Evolutionary conservation across 1,140 invertebrate species (phyloP), one percentile per base, ranked within the genome.

Genomic region (Hyles vespertilio): DNA sequence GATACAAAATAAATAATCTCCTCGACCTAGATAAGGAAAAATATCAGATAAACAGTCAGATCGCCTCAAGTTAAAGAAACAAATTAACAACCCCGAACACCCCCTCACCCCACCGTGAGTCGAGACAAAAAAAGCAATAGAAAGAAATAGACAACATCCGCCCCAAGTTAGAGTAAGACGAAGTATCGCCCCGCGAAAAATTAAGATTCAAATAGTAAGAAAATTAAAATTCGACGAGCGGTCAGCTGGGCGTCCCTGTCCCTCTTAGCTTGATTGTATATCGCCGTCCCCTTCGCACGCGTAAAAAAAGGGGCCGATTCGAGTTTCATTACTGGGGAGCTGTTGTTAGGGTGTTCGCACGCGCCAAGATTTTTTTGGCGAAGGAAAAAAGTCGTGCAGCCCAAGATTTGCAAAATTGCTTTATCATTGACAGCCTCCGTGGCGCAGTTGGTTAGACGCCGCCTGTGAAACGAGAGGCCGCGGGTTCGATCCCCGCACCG

Each of bases 181-280:
- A 63, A 64, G 57, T 52, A 58, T 51, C 65, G 47, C 72, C 69
- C 81, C 72, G 79, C 79, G 77, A 84, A 85, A 85, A 87, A 87
- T 85, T 84, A 85, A 85, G 79, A 85, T 87, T 87, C 84, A 85
- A 87, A 87, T 84, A 74, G 79, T 87, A 84, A 85, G 84, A 85
- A 87, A 85, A 87, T 87, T 87, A 87, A 87, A 87, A 87, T 87
- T 83, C 79, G 81, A 77, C 74, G 80, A 79, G 73, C 84, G 84
- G 77, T 79, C 77, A 81, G 69, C 70, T 64, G 58, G 61, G 44
- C 44, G 6, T 82, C 80, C 64, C 74, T 59, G 59, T 85, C 72
- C 51, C 11, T 36, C 67, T 22, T 52, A 5, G n/a, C 6, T 5
- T n/a, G 45, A 44, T 51, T 60, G 32, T 62, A 40, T 81, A 74